Percentiles rank a stretch among this genome's conserved stretches.
These are phyloP conservation scores for Axinella damicornis DNA, from an alignment of 37 sponge, comb jelly and placozoan genomes.

Conservation along the genomic window DNA sequence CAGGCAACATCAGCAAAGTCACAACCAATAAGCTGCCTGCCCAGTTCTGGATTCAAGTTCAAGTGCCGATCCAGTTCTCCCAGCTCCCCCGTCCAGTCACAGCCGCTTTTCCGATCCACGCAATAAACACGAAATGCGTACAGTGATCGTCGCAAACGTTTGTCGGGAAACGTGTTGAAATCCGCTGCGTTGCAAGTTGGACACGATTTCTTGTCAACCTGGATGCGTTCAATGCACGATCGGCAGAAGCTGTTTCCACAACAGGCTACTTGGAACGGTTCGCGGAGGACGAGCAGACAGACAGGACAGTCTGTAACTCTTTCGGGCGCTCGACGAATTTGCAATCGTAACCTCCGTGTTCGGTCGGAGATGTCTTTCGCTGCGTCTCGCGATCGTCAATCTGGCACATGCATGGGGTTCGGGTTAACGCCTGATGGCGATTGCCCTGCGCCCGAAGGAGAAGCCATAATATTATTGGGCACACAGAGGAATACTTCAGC, in stretches of 20 bases:
- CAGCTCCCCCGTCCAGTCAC: background rate
- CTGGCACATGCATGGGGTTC: no score
- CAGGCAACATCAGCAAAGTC: background rate
- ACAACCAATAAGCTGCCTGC: background rate
- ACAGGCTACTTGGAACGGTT: background rate
- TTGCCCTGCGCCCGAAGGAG: no score
- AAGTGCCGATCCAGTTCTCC: background rate
- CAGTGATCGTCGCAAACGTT: background rate
- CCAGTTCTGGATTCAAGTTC: background rate
- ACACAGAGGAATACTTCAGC: no score
- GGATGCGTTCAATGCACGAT: background rate
- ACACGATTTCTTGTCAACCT: background rate
- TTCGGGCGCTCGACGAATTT: background rate
- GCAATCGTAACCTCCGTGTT: background rate
- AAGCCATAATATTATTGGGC: no score
- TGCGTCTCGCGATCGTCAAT: background rate
- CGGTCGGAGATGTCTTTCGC: background rate
- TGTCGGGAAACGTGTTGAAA: background rate
- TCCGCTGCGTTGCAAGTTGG: background rate
- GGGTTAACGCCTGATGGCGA: no score
- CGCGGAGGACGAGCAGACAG: constrained; percentile 6
- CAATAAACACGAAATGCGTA: background rate
- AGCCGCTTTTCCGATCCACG: background rate
- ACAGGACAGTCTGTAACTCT: background rate
- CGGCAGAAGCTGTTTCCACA: constrained; percentile 1